These are phyloP conservation scores for Sigmodon hispidus DNA, from an alignment of 2,113 vertebrate genomes.

Conservation along the genomic window DNA sequence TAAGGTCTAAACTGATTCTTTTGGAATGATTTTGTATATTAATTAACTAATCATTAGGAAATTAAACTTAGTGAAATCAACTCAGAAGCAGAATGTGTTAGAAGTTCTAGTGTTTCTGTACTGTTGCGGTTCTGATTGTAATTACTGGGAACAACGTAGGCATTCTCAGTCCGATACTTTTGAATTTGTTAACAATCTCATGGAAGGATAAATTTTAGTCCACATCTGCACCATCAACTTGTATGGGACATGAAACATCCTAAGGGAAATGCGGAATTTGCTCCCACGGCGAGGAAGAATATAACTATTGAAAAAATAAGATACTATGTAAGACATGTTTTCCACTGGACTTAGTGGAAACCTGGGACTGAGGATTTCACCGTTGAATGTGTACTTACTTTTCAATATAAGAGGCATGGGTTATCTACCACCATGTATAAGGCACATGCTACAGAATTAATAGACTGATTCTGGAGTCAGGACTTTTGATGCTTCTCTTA, in stretches of 20 bases:
- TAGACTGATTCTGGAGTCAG: not conserved
- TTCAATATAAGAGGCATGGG: not conserved
- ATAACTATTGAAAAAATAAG: not conserved
- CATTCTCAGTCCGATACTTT: not conserved
- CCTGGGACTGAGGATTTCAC: not conserved
- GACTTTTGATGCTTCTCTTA: not conserved
- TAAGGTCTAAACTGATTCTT: constrained; percentile 33
- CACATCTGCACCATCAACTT: not conserved
- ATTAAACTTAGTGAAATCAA: not conserved
- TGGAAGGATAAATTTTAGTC: not conserved
- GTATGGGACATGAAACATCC: not conserved
- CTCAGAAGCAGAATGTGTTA: not conserved
- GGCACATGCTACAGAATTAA: not conserved
- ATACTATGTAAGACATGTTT: not conserved
- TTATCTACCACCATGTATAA: not conserved
- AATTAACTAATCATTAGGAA: constrained; percentile 28
- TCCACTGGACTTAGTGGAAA: not conserved
- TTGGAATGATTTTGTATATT: not conserved
- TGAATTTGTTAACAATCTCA: not conserved
- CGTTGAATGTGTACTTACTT: not conserved
- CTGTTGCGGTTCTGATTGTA: not conserved
- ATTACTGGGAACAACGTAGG: not conserved
- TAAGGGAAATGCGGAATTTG: not conserved
- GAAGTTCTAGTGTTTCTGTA: not conserved
- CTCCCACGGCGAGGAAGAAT: not conserved